Percentiles rank a stretch among this genome's conserved stretches.
Conservation (phyloP, 2,888 invertebrate genomes). For the Machimus rusticus region DNA sequence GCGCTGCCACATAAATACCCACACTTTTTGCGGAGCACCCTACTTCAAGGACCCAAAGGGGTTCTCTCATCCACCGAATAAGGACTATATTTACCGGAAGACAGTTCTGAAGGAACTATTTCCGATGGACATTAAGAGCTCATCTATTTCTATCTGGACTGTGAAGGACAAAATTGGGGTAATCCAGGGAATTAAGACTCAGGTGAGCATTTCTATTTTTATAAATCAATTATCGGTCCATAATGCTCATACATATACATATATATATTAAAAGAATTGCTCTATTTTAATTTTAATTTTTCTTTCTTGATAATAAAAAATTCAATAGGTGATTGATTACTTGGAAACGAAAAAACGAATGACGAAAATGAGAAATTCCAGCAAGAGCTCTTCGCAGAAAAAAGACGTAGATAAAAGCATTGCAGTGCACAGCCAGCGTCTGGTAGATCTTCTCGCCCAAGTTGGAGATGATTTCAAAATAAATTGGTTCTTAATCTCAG, state of each 20-base stretch:
- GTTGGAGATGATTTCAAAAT: slow-evolving; percentile 53
- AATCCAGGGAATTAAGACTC: slow-evolving; percentile 64
- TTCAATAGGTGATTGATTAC: slow-evolving; percentile 50
- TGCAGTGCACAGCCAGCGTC: slow-evolving; percentile 39
- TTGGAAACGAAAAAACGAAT: slow-evolving; percentile 23
- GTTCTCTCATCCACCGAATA: slow-evolving; percentile 68
- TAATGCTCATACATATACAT: no score
- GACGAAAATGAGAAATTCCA: neutral
- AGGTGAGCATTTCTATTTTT: slow-evolving; percentile 51
- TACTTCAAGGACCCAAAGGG: slow-evolving; percentile 72
- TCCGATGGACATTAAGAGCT: slow-evolving; percentile 62
- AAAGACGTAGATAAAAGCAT: slow-evolving; percentile 45
- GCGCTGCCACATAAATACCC: slow-evolving; percentile 7
- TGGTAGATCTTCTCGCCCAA: slow-evolving; percentile 47
- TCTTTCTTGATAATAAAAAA: no score
- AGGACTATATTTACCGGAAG: slow-evolving; percentile 67
- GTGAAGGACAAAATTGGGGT: slow-evolving; percentile 67
- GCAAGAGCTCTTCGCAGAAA: neutral
- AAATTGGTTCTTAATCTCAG: slow-evolving; percentile 59
- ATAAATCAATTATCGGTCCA: no score
- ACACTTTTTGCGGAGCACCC: slow-evolving; percentile 66
- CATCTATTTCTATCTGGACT: slow-evolving; percentile 66
- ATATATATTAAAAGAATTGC: no score
- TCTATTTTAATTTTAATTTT: no score
- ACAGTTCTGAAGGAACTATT: slow-evolving; percentile 56